phyloP scores from a whole-genome alignment of 1,140 invertebrate genomes.

The Streblospio benedicti region DNA sequence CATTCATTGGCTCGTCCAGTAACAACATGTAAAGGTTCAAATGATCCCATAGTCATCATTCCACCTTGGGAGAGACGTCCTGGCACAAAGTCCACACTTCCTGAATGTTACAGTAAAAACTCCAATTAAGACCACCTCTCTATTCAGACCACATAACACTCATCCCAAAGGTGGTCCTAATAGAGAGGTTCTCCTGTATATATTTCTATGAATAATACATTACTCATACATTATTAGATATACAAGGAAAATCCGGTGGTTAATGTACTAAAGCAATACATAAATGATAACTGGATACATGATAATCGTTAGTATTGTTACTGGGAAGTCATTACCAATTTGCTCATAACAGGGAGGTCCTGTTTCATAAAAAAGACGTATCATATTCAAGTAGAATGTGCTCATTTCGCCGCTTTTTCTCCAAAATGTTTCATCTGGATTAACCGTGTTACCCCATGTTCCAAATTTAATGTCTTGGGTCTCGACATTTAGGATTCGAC shows the following conservation, averaged over 20 bases:
- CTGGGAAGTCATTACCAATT: not conserved
- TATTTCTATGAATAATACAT: too few species aligned
- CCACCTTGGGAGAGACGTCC: not conserved
- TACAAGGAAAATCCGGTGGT: not conserved
- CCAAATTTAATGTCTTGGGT: not conserved
- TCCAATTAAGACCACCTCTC: too few species aligned
- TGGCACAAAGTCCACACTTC: constrained; percentile 5
- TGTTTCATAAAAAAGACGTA: constrained; percentile 2
- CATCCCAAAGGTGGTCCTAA: too few species aligned
- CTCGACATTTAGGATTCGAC: constrained; percentile 1
- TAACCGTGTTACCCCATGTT: not conserved
- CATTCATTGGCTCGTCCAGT: not conserved
- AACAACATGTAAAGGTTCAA: constrained; percentile 1
- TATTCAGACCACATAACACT: too few species aligned
- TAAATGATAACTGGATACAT: not conserved
- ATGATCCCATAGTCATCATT: not conserved
- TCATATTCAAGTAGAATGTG: not conserved
- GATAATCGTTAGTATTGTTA: too few species aligned
- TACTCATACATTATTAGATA: too few species aligned
- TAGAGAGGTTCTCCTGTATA: too few species aligned
- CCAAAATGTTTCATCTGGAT: not conserved
- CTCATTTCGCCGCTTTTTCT: not conserved
- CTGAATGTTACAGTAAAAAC: not conserved
- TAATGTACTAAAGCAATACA: not conserved
- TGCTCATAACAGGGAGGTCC: not conserved